Percentiles rank a stretch among this genome's conserved stretches.
Conservation (phyloP, 2,888 invertebrate genomes). For the Stenotaenia linearis region DNA sequence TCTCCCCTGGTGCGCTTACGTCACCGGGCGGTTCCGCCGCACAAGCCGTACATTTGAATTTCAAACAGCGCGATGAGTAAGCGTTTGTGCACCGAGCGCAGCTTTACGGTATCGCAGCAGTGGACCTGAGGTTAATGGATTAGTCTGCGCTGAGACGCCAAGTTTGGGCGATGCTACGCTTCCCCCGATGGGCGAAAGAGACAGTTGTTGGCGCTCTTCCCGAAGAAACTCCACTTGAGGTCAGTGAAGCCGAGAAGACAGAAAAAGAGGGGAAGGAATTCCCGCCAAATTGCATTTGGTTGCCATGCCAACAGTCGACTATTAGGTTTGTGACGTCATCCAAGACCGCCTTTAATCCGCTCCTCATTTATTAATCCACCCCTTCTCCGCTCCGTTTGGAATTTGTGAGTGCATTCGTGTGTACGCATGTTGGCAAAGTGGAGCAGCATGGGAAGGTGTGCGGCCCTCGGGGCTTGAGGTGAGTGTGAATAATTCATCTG, state of each 20-base stretch:
- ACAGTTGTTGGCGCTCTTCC: conserved; percentile 22
- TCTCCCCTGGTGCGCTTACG: conserved; percentile 13
- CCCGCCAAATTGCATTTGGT: conserved; percentile 14
- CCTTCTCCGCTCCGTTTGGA: conserved; percentile 8
- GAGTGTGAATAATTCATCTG: conserved; percentile 17
- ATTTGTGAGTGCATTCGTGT: conserved; percentile 19
- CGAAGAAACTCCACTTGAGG: neutral
- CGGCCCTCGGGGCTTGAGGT: conserved; percentile 59
- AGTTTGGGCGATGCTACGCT: neutral
- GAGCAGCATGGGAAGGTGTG: conserved; percentile 52
- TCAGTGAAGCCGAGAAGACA: neutral
- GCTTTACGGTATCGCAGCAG: neutral
- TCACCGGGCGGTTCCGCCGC: neutral
- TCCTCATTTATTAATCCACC: conserved; percentile 18
- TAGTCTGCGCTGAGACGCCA: neutral
- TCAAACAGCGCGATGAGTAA: conserved; percentile 8
- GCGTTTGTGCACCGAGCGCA: conserved; percentile 8
- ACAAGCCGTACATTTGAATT: conserved; percentile 1
- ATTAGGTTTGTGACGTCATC: conserved; percentile 10
- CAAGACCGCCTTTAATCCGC: conserved; percentile 1
- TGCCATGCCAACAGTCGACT: neutral
- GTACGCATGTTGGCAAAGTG: conserved; percentile 14
- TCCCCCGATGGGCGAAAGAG: neutral
- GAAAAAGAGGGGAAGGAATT: neutral
- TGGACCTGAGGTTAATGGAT: conserved; percentile 19